Base-by-base conservation (phyloP, 2,113 vertebrate species). In the Poecile atricapillus region DNA sequence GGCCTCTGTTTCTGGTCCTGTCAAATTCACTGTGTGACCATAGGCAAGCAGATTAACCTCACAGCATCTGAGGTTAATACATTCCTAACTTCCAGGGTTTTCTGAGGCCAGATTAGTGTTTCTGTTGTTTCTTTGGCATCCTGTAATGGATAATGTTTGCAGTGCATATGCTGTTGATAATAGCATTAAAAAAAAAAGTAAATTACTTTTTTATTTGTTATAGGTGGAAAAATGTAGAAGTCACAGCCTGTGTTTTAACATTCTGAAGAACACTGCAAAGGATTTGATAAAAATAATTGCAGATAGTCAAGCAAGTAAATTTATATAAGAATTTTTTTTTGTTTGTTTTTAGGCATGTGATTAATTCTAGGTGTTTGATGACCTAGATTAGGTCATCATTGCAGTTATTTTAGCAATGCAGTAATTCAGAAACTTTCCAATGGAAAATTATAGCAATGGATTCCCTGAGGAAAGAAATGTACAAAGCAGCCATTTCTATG, bases 381-480 rank as follows among this genome's bases (percentile, higher is more conserved):
- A 80, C 68, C 52, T n/a, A 35, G 46, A 68, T 78, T 69, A 89
- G 33, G 74, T 55, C 64, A 90, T 43, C 18, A 10, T 39, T 49
- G 49, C 56, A 52, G 31, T 63, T 33, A 74, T 9, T 49, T 77
- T 12, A 55, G 44, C 41, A 79, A 27, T 47, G 41, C n/a, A 81
- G 41, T 50, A 77, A n/a, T 49, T n/a, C 21, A 79, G 58, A 43
- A 81, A 43, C 44, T 90, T 46, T 94, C 46, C 62, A 76, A 63
- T 88, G 79, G 96, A 94, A 94, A 94, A 90, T 75, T 68, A 46
- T 70, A 89, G 70, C 71, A 90, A 24, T 80, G 78, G 14, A 23
- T 82, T 96, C 71, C 92, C 83, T 0, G n/a, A 88, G 91, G 89
- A 90, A 93, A 89, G 21, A 75, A 84, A 65, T 25, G 17, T 53